phyloP scores from a whole-genome alignment of 2,797 vertebrate species.

The Podarcis siculus region DNA sequence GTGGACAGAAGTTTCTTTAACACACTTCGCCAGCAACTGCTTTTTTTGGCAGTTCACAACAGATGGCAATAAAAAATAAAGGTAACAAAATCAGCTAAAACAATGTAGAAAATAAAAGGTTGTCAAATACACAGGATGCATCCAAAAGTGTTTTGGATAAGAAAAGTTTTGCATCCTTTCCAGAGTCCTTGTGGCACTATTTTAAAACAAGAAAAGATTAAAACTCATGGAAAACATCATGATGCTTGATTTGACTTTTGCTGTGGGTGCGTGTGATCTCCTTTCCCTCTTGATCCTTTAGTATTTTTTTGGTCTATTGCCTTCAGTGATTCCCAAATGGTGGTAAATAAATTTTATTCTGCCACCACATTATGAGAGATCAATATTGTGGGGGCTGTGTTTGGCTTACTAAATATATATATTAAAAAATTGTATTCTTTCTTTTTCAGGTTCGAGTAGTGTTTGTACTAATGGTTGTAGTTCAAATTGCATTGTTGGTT shows the following conservation, averaged over 20 bases:
- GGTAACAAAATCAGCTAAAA: background rate
- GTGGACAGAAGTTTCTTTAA: background rate
- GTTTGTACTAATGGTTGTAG: conserved; percentile 82
- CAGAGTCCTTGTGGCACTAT: background rate
- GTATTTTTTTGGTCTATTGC: background rate
- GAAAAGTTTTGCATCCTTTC: background rate
- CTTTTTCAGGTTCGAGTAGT: conserved; percentile 78
- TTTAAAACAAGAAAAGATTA: background rate
- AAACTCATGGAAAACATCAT: background rate
- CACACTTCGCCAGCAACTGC: background rate
- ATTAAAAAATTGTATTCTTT: background rate
- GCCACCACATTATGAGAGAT: background rate
- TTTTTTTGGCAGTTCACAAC: background rate
- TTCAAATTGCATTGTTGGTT: conserved; percentile 85
- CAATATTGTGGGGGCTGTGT: background rate
- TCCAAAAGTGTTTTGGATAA: background rate
- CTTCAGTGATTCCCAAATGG: background rate
- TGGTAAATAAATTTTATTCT: background rate
- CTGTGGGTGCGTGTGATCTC: background rate
- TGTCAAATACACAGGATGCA: background rate
- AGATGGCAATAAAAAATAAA: background rate
- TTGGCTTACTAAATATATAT: background rate
- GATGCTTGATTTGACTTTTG: background rate
- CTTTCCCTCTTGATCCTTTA: conserved; percentile 1
- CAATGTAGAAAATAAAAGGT: background rate